phyloP scores from a whole-genome alignment of 2,797 vertebrate genomes.

The Discoglossus pictus region DNA sequence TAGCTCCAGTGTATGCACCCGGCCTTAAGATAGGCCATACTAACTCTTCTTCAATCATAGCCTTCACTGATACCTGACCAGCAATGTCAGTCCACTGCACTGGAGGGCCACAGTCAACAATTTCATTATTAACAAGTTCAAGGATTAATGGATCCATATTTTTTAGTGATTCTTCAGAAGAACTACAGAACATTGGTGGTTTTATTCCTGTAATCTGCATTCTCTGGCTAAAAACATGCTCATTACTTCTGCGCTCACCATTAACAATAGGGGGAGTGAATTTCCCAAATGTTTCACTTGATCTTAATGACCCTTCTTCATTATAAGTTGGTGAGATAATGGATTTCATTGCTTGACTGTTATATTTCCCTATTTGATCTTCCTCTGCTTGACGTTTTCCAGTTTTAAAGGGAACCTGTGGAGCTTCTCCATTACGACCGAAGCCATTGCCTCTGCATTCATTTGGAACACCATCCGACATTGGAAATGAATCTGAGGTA shows the following conservation, averaged over 20 bases:
- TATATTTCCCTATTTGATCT: slow-evolving; percentile 65
- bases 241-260: slow-evolving; percentile 70
- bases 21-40: slow-evolving; percentile 91
- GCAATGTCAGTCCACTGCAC: slow-evolving; percentile 88
- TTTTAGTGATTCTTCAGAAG: slow-evolving; percentile 77
- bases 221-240: slow-evolving; percentile 67
- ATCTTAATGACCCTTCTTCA: slow-evolving; percentile 65
- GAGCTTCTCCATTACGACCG: slow-evolving; percentile 61
- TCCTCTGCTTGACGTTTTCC: slow-evolving; percentile 62
- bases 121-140: slow-evolving; percentile 84
- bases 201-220: slow-evolving; percentile 61
- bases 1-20: slow-evolving; percentile 61
- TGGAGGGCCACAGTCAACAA: slow-evolving; percentile 84
- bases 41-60: slow-evolving; percentile 89
- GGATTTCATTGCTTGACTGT: slow-evolving; percentile 70
- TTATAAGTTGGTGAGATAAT: slow-evolving; percentile 80
- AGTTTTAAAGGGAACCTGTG: slow-evolving; percentile 59
- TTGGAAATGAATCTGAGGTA: slow-evolving; percentile 70
- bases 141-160: slow-evolving; percentile 77
- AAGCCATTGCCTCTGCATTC: slow-evolving; percentile 87
- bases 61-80: slow-evolving; percentile 84
- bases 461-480: slow-evolving; percentile 68
- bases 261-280: slow-evolving; percentile 82
- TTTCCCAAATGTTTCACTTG: slow-evolving; percentile 67
- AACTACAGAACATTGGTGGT: slow-evolving; percentile 57